phyloP scores from a whole-genome alignment of 2,113 vertebrate species.

The Elephas maximus region DNA sequence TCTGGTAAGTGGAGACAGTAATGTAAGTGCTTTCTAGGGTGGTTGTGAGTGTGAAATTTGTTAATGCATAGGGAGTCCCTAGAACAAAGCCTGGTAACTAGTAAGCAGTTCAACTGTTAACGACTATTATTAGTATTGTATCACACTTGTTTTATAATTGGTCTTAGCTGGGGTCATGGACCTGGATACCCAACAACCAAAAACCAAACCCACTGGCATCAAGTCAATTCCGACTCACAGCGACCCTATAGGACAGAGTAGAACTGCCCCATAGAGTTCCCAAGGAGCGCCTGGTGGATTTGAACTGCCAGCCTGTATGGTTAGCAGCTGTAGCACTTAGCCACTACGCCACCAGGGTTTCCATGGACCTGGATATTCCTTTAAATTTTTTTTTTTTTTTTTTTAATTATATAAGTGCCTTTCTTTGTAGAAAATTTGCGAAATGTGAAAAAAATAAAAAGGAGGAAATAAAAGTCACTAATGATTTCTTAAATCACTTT shows the following conservation, averaged over 20 bases:
- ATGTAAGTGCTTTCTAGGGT: background rate
- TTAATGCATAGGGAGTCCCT: background rate
- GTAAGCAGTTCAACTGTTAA: background rate
- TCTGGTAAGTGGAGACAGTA: background rate
- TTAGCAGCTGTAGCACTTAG: too few species aligned
- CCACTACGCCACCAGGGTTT: too few species aligned
- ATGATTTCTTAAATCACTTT: slow-evolving; percentile 26
- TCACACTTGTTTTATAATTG: slow-evolving; percentile 38
- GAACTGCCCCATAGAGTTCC: too few species aligned
- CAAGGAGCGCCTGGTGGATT: too few species aligned
- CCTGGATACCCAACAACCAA: background rate
- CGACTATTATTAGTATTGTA: background rate
- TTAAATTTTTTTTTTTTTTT: background rate
- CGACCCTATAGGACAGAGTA: too few species aligned
- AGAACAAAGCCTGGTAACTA: background rate
- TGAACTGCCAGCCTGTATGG: too few species aligned
- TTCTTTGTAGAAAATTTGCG: slow-evolving; percentile 2
- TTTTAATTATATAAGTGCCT: background rate
- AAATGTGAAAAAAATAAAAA: background rate
- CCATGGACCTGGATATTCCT: background rate
- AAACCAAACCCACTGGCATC: too few species aligned
- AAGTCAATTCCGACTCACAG: too few species aligned
- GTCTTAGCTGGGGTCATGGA: background rate
- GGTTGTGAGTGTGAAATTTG: slow-evolving; percentile 47
- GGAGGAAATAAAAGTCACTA: background rate